These are phyloP conservation scores for Trematocara marginatum DNA, from an alignment of 2,113 vertebrate species.

Conservation along the genomic window DNA sequence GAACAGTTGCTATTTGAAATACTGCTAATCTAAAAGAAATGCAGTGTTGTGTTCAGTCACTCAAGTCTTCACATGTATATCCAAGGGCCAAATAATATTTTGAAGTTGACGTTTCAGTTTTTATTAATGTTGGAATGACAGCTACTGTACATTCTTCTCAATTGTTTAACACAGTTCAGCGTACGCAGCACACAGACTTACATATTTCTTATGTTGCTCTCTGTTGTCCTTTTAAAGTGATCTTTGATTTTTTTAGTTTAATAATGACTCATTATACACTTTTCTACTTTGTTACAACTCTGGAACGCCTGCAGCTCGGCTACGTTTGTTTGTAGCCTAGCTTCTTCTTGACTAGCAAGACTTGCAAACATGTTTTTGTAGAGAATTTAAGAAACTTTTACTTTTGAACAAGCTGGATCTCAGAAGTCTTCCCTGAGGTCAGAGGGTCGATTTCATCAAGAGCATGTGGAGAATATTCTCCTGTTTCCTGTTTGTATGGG, in stretches of 20 bases:
- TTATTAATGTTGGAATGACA: not conserved
- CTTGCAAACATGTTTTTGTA: not conserved
- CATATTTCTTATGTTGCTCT: not conserved
- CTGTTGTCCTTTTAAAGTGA: not conserved
- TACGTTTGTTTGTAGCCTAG: not conserved
- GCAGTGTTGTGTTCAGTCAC: not conserved
- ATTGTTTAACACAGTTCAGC: not conserved
- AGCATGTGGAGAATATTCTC: not conserved
- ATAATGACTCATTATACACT: not conserved
- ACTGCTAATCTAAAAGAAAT: conserved; percentile 52
- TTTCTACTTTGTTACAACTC: not conserved
- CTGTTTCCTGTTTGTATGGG: not conserved
- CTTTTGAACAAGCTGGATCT: not conserved
- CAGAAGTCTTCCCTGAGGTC: not conserved
- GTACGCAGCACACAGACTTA: not conserved
- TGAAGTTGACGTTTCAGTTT: not conserved
- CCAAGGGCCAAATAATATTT: not conserved
- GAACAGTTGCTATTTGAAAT: conserved; percentile 46
- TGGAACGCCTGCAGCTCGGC: not conserved
- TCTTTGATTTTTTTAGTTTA: not conserved
- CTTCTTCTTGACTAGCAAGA: not conserved
- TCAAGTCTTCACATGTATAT: conserved; percentile 1
- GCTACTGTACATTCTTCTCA: not conserved
- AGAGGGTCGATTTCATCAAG: not conserved
- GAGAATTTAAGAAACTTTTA: not conserved